These are phyloP conservation scores for Drosophila flavopinicola DNA, from an alignment of 2,888 invertebrate species.

Conservation along the genomic window DNA sequence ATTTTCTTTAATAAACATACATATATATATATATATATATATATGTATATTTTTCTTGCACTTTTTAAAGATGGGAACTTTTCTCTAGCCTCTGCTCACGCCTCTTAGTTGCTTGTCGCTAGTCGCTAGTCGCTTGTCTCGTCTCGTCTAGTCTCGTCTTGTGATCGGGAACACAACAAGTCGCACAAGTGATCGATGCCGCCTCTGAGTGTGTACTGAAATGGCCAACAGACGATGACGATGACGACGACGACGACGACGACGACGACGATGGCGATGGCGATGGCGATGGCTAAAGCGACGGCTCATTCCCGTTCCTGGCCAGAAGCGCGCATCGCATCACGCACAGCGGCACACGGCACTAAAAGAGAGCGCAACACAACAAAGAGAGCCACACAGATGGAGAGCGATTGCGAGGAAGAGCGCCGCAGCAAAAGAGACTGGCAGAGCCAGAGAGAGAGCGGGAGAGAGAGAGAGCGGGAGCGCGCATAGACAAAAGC, in stretches of 20 bases:
- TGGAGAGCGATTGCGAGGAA: background rate
- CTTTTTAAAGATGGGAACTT: conserved; percentile 34
- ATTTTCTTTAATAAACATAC: conserved; percentile 7
- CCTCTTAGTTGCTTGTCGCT: conserved; percentile 23
- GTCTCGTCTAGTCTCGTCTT: conserved; percentile 17
- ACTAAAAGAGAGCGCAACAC: conserved; percentile 13
- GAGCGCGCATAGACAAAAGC: conserved; percentile 36
- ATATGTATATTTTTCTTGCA: conserved; percentile 13
- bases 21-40: conserved; percentile 2
- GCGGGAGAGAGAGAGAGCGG: background rate
- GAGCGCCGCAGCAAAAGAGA: conserved; percentile 1
- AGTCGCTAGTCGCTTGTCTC: conserved; percentile 21
- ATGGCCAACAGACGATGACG: conserved; percentile 46
- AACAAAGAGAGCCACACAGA: conserved; percentile 1
- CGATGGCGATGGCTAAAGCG: conserved; percentile 12
- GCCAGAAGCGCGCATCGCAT: conserved; percentile 32
- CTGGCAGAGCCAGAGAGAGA: conserved; percentile 6
- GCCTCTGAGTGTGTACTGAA: conserved; percentile 83
- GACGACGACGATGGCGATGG: conserved; percentile 6
- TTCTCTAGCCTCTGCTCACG: conserved; percentile 36
- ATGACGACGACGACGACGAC: conserved; percentile 18
- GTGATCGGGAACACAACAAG: conserved; percentile 67
- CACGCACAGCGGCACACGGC: conserved; percentile 56
- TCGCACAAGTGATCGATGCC: conserved; percentile 82
- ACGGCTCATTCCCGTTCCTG: conserved; percentile 49